Base-by-base conservation (phyloP, 2,888 invertebrate species). In the Chrysopilus asiliformis region DNA sequence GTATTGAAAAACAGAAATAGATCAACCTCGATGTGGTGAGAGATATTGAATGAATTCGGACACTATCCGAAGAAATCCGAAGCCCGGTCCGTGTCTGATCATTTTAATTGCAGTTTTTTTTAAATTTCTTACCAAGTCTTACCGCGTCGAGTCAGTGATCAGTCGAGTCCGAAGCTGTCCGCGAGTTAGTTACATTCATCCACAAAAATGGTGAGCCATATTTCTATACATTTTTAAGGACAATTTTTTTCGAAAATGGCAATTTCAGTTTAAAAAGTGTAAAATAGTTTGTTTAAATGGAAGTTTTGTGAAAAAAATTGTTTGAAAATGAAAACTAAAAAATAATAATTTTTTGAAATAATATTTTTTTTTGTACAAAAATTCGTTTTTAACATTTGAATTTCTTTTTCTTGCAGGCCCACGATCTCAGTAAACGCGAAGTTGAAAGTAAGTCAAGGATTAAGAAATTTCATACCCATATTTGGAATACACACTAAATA, bases 401-500 rank as follows among this genome's bases (percentile, higher is more conserved):
- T 29, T 29, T 39, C 44, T 47, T 45, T 45, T 40, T 67, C 66
- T 76, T 74, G 58, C 74, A 85, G 85, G 81, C 82, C 57, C 59
- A 34, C 68, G 81, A 86, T 71, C 76, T 86, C 65, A 79, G 77
- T 70, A 78, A 79, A 68, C 80, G 77, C 72, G 86, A 86, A 67
- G 66, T 86, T 66, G 86, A 86, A 74, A 83, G 86, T 86, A 72
- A 86, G 86, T 84, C 70, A 48, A 32, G 41, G 42, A 36, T 38
- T 38, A 24, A 30, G 16, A 26, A 34, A 36, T 15, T 33, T 34
- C n/a, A n/a, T n/a, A n/a, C n/a, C n/a, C n/a, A n/a, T n/a, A n/a
- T n/a, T n/a, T n/a, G n/a, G n/a, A n/a, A n/a, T n/a, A n/a, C n/a
- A n/a, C n/a, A n/a, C n/a, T n/a, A n/a, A n/a, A n/a, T n/a, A n/a